Evolutionary conservation across 2,888 invertebrate genomes (phyloP).

Genomic region (Actias luna): DNA sequence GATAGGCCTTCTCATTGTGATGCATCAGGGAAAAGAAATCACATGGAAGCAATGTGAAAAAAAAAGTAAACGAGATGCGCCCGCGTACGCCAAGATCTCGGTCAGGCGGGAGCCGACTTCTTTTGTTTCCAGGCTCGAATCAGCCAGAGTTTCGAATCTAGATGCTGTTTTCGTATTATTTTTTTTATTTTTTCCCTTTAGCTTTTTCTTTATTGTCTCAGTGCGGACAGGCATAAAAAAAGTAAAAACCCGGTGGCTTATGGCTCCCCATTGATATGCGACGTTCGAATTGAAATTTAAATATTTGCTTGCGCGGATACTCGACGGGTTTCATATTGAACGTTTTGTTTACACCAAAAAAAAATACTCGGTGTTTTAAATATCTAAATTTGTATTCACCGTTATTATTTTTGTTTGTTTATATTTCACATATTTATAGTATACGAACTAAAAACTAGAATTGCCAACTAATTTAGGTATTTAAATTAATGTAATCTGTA

Average conservation of each 20-base stretch:
- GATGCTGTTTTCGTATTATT: constrained; percentile 72
- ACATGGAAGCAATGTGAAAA: constrained; percentile 68
- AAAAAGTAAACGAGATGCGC: constrained; percentile 65
- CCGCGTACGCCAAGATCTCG: constrained; percentile 79
- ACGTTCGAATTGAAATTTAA: constrained; percentile 81
- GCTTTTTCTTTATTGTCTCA: constrained; percentile 80
- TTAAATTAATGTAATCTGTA: not conserved
- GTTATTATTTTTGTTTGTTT: not conserved
- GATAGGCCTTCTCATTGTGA: constrained; percentile 77
- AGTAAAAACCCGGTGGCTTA: constrained; percentile 77
- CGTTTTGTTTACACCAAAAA: constrained; percentile 65
- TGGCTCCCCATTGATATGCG: constrained; percentile 82
- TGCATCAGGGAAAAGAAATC: constrained; percentile 77
- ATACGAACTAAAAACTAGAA: not conserved
- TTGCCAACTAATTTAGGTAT: not conserved
- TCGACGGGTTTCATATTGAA: constrained; percentile 70
- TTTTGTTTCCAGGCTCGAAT: constrained; percentile 79
- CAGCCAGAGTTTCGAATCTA: constrained; percentile 81
- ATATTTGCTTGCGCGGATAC: constrained; percentile 76
- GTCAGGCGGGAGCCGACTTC: constrained; percentile 78
- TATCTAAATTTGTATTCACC: not conserved
- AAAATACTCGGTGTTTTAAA: constrained; percentile 58
- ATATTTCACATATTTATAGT: not conserved
- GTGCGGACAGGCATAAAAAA: constrained; percentile 67
- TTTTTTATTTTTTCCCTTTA: constrained; percentile 63